A percentile compares a stretch with the other conserved stretches of the same genome.
Conservation (phyloP, 2,113 vertebrate genomes). For the Cyanistes caeruleus region DNA sequence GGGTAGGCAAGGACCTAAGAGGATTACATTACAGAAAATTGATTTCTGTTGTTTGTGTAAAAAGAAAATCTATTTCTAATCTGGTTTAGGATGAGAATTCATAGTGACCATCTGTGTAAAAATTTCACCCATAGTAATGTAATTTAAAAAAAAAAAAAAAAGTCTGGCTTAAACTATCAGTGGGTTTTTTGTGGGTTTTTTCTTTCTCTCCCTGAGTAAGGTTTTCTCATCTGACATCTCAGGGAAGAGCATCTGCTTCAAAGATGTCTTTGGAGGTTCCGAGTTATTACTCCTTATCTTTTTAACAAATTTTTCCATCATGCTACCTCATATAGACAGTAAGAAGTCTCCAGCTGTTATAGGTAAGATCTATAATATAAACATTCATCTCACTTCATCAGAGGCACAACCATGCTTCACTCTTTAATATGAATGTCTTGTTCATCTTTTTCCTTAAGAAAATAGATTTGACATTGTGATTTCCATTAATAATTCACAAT, state of each 20-base stretch:
- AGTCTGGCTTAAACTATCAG: not conserved
- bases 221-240: not conserved
- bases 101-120: not conserved
- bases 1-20: not conserved
- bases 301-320: not conserved
- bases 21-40: not conserved
- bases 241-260: not conserved
- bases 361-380: not conserved
- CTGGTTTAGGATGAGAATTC: constrained; percentile 2
- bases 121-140: not conserved
- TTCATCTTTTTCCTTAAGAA: not conserved
- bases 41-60: not conserved
- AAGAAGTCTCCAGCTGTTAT: not conserved
- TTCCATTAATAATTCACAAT: not conserved
- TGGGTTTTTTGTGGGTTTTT: not conserved
- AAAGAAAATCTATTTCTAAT: constrained; percentile 29
- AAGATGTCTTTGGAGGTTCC: not conserved
- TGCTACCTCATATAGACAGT: not conserved
- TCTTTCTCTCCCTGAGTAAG: not conserved
- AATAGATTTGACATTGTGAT: not conserved
- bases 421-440: not conserved
- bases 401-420: not conserved
- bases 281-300: not conserved
- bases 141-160: not conserved
- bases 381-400: not conserved